Percentiles rank a stretch among this genome's conserved stretches.
phyloP scores from a whole-genome alignment of 2,888 invertebrate species.

The Pyrrhia umbra region DNA sequence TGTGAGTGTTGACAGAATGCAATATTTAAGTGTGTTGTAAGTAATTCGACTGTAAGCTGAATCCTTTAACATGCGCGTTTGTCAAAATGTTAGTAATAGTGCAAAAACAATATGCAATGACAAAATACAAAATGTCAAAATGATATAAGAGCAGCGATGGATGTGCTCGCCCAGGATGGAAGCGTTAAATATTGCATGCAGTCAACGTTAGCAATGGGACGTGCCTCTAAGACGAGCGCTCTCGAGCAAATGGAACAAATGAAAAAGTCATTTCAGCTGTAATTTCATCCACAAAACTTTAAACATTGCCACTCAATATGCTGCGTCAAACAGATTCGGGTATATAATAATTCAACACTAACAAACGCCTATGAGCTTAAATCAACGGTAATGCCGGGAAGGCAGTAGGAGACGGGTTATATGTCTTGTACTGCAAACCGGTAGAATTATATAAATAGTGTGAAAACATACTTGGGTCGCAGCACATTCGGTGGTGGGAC shows the following conservation, averaged over 20 bases:
- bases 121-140: constrained; percentile 77
- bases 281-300: constrained; percentile 71
- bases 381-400: constrained; percentile 46
- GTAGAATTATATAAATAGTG: constrained; percentile 32
- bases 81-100: constrained; percentile 77
- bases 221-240: constrained; percentile 86
- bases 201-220: constrained; percentile 88
- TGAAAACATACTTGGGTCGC: constrained; percentile 93
- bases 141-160: constrained; percentile 80
- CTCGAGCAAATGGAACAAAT: constrained; percentile 82
- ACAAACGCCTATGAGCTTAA: constrained; percentile 60
- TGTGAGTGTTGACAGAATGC: constrained; percentile 89
- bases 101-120: constrained; percentile 79
- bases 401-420: constrained; percentile 54
- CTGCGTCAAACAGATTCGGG: constrained; percentile 59
- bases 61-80: constrained; percentile 79
- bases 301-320: constrained; percentile 64
- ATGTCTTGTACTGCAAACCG: constrained; percentile 34
- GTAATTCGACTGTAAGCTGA: constrained; percentile 75
- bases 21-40: constrained; percentile 87
- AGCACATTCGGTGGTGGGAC: constrained; percentile 92
- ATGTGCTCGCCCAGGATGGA: constrained; percentile 80
- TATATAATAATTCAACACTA: constrained; percentile 63
- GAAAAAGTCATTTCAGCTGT: constrained; percentile 76
- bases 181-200: constrained; percentile 91